Percentiles rank a stretch among this genome's conserved stretches.
Conservation (phyloP, 2,113 vertebrate genomes). For the Hyla sarda region DNA sequence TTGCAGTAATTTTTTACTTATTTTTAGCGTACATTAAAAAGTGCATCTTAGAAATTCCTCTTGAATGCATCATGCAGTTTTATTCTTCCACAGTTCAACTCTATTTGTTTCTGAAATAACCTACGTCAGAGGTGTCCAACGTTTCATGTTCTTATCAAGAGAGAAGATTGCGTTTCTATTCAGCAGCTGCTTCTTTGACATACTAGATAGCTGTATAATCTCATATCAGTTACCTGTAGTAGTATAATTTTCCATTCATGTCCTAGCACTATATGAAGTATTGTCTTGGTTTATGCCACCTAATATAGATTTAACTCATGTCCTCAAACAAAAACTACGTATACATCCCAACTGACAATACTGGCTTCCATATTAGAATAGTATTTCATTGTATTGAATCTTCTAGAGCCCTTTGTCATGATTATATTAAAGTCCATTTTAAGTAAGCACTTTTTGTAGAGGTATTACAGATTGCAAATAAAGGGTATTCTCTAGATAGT, state of each 20-base stretch:
- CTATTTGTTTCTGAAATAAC: background rate
- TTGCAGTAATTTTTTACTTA: too few relatives aligned
- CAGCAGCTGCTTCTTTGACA: conserved; percentile 10
- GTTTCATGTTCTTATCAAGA: conserved; percentile 13
- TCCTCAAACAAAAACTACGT: background rate
- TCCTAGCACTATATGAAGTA: background rate
- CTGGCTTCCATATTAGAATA: background rate
- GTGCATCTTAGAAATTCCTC: conserved; percentile 6
- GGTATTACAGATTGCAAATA: background rate
- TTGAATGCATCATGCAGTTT: background rate
- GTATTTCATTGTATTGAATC: background rate
- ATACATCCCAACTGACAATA: background rate
- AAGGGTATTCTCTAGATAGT: background rate
- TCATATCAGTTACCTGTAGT: conserved; percentile 1
- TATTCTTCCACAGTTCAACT: background rate
- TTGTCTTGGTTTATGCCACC: background rate
- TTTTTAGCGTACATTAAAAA: background rate
- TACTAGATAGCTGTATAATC: background rate
- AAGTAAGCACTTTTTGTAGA: background rate
- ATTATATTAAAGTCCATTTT: background rate
- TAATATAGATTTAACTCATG: background rate
- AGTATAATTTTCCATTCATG: background rate
- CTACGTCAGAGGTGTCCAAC: conserved; percentile 1
- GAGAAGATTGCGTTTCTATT: background rate
- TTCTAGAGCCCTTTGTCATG: background rate